Percentiles rank a stretch among this genome's conserved stretches.
Evolutionary conservation across 1,140 invertebrate species (phyloP).

Genomic region (Sitobion miscanthi): DNA sequence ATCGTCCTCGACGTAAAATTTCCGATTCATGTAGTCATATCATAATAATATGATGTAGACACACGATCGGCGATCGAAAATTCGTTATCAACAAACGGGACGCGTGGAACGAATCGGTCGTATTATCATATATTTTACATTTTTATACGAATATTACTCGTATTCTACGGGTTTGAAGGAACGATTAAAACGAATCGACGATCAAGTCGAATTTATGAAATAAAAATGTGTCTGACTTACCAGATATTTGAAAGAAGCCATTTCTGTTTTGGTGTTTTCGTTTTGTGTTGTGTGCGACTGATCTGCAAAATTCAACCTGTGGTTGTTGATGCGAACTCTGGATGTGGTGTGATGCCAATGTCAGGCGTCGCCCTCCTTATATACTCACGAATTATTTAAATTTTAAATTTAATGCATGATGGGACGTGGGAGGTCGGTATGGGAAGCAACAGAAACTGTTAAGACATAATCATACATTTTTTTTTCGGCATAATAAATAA

Average conservation of each 20-base stretch:
- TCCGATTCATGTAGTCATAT: not conserved
- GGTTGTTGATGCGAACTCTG: not conserved
- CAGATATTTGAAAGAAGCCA: conserved; percentile 56
- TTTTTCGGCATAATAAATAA: no score
- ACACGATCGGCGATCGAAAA: not conserved
- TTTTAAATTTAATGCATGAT: not conserved
- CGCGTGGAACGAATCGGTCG: not conserved
- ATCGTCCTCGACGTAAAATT: not conserved
- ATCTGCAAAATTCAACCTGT: conserved; percentile 37
- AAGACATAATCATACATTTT: no score
- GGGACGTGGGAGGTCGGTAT: no score
- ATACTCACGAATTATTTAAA: conserved; percentile 13
- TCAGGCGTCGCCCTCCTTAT: not conserved
- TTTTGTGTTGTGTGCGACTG: not conserved
- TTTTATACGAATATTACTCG: no score
- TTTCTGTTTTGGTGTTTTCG: conserved; percentile 10
- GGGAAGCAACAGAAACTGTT: no score
- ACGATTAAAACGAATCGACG: no score
- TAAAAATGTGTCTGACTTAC: conserved; percentile 17
- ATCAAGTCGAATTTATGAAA: not conserved
- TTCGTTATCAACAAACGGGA: not conserved
- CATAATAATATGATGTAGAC: no score
- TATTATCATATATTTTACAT: not conserved
- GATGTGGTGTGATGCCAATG: not conserved
- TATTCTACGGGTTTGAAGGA: not conserved